Evolutionary conservation across 1,140 invertebrate species (phyloP), one percentile per base, ranked within the genome.

Genomic region (Pollicipes pollicipes): DNA sequence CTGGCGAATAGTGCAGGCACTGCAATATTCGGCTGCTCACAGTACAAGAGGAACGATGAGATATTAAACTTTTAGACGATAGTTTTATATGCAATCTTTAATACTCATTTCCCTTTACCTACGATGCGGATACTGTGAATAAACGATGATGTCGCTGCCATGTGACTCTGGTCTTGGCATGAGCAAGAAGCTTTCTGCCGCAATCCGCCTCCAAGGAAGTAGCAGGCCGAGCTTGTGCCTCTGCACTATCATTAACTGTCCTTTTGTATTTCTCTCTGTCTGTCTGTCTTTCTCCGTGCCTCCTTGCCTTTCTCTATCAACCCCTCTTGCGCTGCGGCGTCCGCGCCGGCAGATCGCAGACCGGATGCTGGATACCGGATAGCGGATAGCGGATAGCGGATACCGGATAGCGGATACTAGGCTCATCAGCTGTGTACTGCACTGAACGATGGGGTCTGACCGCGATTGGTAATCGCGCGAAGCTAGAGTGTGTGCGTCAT

Each of bases 21-120:
- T n/a, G n/a, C n/a, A n/a, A n/a, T n/a, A n/a, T n/a, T n/a, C n/a
- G n/a, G 45, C 45, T 24, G 45, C 45, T 21, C 45, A 6, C 45
- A 58, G 45, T 58, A 58, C 45, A 58, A 58, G 13, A 21, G 21
- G 45, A 58, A 21, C 13, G 45, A 58, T 2, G 24, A 58, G 45
- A 58, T 58, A 24, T 10, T 58, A 21, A 10, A 58, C 45, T 58
- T 58, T 58, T 58, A 58, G 45, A 58, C 24, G 13, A 58, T 58
- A 58, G 45, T 58, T 66, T 69, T 69, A 68, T 71, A 69, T n/a
- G 69, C 37, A 58, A 35, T 71, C 71, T 70, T 29, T 70, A 35
- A 66, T 73, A 69, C 66, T 69, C 30, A 68, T 35, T 68, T 69
- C 32, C 28, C 69, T 58, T 29, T 70, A 26, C 27, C 29, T n/a